Base-by-base conservation (phyloP, 2,888 invertebrate species). In the Lacanobia wlatinum region DNA sequence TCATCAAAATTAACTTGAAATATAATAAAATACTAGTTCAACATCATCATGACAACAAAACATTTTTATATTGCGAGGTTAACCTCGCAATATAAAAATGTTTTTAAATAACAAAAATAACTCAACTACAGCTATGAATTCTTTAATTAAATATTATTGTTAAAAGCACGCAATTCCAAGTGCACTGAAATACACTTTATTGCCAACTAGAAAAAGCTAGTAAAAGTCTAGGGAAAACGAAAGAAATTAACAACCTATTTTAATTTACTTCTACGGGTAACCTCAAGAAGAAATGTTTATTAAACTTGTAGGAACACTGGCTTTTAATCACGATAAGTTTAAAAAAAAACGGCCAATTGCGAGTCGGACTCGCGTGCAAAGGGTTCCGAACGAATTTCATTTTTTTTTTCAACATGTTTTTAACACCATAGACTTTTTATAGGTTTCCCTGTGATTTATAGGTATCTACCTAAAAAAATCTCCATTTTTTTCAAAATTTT, bases 131-230 rank as follows among this genome's bases (percentile, higher is more conserved):
- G 21, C 28, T 48, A 52, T 34, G 12, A 58, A 58, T 7, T 78
- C n/a, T 60, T 60, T 14, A 53, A 73, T 63, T 59, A 76, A 78
- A 70, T 69, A 59, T 61, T 58, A 62, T 75, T 78, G 38, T n/a
- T 40, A 59, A 58, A 48, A 48, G 48, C 76, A 79, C 70, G 76
- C 72, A 73, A 79, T 52, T 18, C 10, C 18, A n/a, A 70, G 21
- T 55, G 43, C 43, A 52, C 55, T 70, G 56, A 69, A 71, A 67
- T 56, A 73, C 12, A 62, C 58, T 74, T 74, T 62, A 80, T 60
- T 61, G 65, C 63, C 9, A 61, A 58, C 63, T 52, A 40, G 50
- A 65, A 83, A 79, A 70, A 34, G 12, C 18, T 38, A 28, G 46
- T 59, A 59, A 55, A 43, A 67, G 43, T 53, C 14, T 46, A 28